Evolutionary conservation across 2,888 invertebrate species (phyloP).

Genomic region (Andrena chrysosceles): DNA sequence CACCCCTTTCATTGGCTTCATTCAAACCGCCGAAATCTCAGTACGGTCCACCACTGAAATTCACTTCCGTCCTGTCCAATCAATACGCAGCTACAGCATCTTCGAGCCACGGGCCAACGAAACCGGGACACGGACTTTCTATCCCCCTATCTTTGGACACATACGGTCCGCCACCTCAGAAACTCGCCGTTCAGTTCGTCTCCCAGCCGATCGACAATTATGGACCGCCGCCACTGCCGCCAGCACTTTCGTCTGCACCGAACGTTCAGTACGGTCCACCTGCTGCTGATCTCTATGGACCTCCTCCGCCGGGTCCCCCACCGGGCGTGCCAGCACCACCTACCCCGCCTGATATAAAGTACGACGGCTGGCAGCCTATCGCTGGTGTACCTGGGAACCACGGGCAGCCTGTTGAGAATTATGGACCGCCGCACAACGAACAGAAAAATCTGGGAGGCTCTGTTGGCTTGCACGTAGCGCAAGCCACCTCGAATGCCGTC

Average conservation of each 20-base stretch:
- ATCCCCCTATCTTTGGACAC: slow-evolving; percentile 80
- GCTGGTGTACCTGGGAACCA: slow-evolving; percentile 87
- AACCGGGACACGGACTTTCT: slow-evolving; percentile 73
- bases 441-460: slow-evolving; percentile 33
- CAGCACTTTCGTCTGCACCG: slow-evolving; percentile 7
- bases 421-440: slow-evolving; percentile 76
- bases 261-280: slow-evolving; percentile 77
- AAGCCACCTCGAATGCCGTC: slow-evolving; percentile 14
- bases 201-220: slow-evolving; percentile 76
- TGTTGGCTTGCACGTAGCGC: slow-evolving; percentile 24
- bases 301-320: slow-evolving; percentile 88
- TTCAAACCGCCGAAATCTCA: slow-evolving; percentile 84
- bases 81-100: slow-evolving; percentile 66
- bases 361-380: slow-evolving; percentile 95
- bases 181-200: slow-evolving; percentile 68
- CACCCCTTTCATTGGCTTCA: slow-evolving; percentile 61
- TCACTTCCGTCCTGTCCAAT: slow-evolving; percentile 83
- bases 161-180: slow-evolving; percentile 82
- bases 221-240: slow-evolving; percentile 71
- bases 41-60: slow-evolving; percentile 76
- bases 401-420: slow-evolving; percentile 75
- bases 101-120: slow-evolving; percentile 51
- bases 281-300: slow-evolving; percentile 86
- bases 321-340: slow-evolving; percentile 91
- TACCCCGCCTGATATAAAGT: slow-evolving; percentile 90